These are phyloP conservation scores for Xestia c-nigrum DNA, from an alignment of 2,888 invertebrate genomes.

Conservation along the genomic window DNA sequence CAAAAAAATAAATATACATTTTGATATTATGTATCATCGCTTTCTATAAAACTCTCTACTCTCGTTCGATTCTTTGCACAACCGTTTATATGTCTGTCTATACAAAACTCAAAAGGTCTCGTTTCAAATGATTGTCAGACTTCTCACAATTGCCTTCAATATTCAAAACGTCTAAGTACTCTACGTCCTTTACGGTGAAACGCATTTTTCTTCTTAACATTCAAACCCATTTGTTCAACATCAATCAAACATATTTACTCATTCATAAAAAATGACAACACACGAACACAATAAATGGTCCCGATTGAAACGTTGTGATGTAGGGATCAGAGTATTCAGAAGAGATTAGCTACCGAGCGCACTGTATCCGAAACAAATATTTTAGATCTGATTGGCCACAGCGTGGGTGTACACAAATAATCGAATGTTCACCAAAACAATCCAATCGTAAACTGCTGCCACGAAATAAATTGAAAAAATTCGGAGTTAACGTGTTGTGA, in stretches of 20 bases:
- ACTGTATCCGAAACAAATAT: constrained; percentile 61
- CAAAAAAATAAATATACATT: constrained; percentile 10
- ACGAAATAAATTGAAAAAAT: constrained; percentile 59
- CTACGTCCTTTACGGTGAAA: constrained; percentile 30
- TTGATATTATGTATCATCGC: constrained; percentile 2
- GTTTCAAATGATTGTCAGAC: constrained; percentile 26
- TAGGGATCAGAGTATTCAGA: constrained; percentile 51
- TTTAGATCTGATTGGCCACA: constrained; percentile 64
- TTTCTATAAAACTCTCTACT: constrained; percentile 13
- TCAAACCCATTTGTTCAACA: constrained; percentile 43
- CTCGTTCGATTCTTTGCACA: constrained; percentile 11
- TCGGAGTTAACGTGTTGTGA: constrained; percentile 50
- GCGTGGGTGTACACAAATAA: constrained; percentile 56
- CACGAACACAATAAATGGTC: constrained; percentile 22
- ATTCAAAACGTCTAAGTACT: constrained; percentile 43
- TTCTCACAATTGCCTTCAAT: constrained; percentile 45
- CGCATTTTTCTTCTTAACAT: constrained; percentile 33
- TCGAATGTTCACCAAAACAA: constrained; percentile 57
- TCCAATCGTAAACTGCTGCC: constrained; percentile 47
- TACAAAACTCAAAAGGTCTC: constrained; percentile 20
- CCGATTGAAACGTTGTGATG: constrained; percentile 49
- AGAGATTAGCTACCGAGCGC: constrained; percentile 63
- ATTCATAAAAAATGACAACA: constrained; percentile 53
- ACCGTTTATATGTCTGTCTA: constrained; percentile 24
- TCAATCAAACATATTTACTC: constrained; percentile 40